phyloP scores from a whole-genome alignment of 2,888 invertebrate genomes.

The Dione juno region DNA sequence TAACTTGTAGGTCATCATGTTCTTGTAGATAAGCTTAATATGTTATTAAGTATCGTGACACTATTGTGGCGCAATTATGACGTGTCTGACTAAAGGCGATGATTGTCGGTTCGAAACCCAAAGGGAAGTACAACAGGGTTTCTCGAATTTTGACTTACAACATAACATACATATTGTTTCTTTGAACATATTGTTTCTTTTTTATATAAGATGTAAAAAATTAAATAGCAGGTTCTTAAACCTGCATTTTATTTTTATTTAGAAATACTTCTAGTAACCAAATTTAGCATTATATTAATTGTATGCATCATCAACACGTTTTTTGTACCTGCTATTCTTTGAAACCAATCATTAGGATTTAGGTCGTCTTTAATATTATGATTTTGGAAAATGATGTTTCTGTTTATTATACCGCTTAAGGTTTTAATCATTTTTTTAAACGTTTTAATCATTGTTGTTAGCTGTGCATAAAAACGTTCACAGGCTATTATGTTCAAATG shows the following conservation, averaged over 20 bases:
- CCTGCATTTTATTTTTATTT: no score
- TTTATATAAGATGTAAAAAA: no score
- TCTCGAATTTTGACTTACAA: no score
- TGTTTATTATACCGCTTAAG: not conserved
- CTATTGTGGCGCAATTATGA: not conserved
- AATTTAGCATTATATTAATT: not conserved
- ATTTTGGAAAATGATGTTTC: not conserved
- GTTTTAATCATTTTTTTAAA: no score
- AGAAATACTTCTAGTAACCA: not conserved
- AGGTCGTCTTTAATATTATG: not conserved
- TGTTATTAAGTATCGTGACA: not conserved
- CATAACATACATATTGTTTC: no score
- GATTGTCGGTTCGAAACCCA: not conserved
- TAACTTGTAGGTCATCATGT: constrained; percentile 48
- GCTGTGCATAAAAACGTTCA: not conserved
- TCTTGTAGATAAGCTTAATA: not conserved
- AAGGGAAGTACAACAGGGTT: no score
- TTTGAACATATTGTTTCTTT: no score
- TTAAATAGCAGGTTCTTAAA: no score
- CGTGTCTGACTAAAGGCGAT: not conserved
- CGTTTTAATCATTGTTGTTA: constrained; percentile 1
- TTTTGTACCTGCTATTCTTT: constrained; percentile 3
- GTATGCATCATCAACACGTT: not conserved
- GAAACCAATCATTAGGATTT: not conserved
- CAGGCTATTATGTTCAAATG: constrained; percentile 22